Conservation (phyloP, 2,797 vertebrate genomes). For the Poeciliopsis infans region DNA sequence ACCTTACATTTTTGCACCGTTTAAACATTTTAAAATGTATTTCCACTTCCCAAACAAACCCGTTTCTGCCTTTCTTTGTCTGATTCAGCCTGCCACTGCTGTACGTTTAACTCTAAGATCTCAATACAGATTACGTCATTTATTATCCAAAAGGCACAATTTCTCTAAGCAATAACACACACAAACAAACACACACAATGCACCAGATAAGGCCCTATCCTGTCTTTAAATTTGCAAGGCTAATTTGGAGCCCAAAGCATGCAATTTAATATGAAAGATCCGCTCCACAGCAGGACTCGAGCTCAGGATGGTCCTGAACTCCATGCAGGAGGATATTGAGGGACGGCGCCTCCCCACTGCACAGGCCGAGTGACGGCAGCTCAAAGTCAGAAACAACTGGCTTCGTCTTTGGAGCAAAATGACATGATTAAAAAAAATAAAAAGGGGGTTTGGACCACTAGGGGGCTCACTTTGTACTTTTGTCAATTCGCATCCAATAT, state of each 20-base stretch:
- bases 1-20: conserved; percentile 22
- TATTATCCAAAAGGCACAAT: conserved; percentile 66
- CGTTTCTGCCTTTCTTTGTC: conserved; percentile 12
- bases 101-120: conserved; percentile 32
- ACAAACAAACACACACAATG: conserved; percentile 18
- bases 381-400: conserved; percentile 14
- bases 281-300: conserved; percentile 46
- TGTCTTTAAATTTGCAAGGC: conserved; percentile 40
- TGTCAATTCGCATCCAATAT: neutral
- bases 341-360: conserved; percentile 43
- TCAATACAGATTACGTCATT: conserved; percentile 32
- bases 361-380: conserved; percentile 33
- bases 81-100: conserved; percentile 1
- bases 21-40: conserved; percentile 11
- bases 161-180: conserved; percentile 38
- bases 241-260: conserved; percentile 57
- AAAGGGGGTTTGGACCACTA: neutral
- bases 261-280: conserved; percentile 61
- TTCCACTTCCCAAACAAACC: conserved; percentile 6
- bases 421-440: neutral
- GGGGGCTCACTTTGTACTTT: neutral
- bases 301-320: conserved; percentile 27
- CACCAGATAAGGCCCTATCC: conserved; percentile 36
- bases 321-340: conserved; percentile 15
- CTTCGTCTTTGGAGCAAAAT: neutral